Conservation (phyloP, 23 tunicate genomes). For the Ascidia mentula region DNA sequence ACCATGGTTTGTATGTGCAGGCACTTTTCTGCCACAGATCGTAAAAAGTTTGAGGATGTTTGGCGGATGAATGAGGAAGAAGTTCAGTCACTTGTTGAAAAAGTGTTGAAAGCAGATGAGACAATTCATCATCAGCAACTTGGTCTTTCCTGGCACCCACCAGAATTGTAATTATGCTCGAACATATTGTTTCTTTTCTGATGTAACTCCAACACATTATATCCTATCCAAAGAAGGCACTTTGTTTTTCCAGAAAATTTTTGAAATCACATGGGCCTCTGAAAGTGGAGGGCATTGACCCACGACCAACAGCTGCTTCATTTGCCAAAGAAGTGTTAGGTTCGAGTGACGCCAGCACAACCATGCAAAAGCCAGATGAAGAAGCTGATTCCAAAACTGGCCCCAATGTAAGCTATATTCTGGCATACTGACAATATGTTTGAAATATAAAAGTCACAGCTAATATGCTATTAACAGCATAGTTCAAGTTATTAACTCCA, state of each 20-base stretch:
- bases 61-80: constrained; percentile 97
- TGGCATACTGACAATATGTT: no score
- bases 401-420: background rate
- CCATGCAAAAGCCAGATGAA: background rate
- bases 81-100: constrained; percentile 60
- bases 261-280: constrained; percentile 33
- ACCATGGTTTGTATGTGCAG: no score
- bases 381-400: background rate
- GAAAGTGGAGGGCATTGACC: constrained; percentile 30
- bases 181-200: background rate
- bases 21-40: constrained; percentile 84
- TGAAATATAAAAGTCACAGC: no score
- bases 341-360: constrained; percentile 23
- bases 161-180: constrained; percentile 32
- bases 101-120: constrained; percentile 63
- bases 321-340: constrained; percentile 43
- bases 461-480: no score
- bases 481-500: no score
- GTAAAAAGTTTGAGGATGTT: constrained; percentile 90
- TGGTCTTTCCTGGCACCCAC: constrained; percentile 79
- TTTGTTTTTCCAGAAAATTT: constrained; percentile 11
- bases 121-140: constrained; percentile 90
- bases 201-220: no score
- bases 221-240: no score
- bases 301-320: constrained; percentile 41